A percentile compares a stretch with the other conserved stretches of the same genome.
phyloP scores from a whole-genome alignment of 1,140 invertebrate genomes.

The Drosophila parabipectinata region DNA sequence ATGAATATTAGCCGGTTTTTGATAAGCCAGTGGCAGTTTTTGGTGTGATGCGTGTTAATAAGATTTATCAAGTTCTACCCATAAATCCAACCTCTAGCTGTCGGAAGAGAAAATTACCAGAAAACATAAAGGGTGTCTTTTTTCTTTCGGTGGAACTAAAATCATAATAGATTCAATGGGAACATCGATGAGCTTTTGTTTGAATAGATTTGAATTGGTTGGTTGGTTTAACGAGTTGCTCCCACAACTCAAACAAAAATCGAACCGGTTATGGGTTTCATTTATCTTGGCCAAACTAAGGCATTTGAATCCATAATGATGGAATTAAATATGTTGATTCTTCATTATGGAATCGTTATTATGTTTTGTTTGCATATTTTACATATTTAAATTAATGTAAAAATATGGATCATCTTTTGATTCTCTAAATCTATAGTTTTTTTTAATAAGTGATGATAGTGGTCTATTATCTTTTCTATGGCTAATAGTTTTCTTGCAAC shows the following conservation, averaged over 20 bases:
- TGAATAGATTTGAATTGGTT: constrained; percentile 25
- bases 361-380: background rate
- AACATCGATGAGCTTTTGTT: background rate
- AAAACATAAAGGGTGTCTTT: constrained; percentile 11
- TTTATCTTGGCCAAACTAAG: constrained; percentile 13
- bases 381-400: background rate
- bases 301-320: constrained; percentile 15
- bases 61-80: constrained; percentile 15
- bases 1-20: constrained; percentile 7
- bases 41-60: constrained; percentile 10
- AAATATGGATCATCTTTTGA: background rate
- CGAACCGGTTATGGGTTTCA: constrained; percentile 22
- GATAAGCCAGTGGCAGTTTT: constrained; percentile 2
- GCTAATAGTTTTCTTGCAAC: background rate
- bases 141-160: background rate
- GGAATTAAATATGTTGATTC: constrained; percentile 23
- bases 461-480: background rate
- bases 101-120: constrained; percentile 20
- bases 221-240: constrained; percentile 5
- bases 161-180: constrained; percentile 6
- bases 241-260: constrained; percentile 28
- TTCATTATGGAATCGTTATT: constrained; percentile 13
- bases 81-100: constrained; percentile 34
- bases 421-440: too few relatives aligned
- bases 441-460: too few relatives aligned